A percentile compares a stretch with the other conserved stretches of the same genome.
phyloP scores from a whole-genome alignment of 2,888 invertebrate genomes.

The Linnaemya tessellans region DNA sequence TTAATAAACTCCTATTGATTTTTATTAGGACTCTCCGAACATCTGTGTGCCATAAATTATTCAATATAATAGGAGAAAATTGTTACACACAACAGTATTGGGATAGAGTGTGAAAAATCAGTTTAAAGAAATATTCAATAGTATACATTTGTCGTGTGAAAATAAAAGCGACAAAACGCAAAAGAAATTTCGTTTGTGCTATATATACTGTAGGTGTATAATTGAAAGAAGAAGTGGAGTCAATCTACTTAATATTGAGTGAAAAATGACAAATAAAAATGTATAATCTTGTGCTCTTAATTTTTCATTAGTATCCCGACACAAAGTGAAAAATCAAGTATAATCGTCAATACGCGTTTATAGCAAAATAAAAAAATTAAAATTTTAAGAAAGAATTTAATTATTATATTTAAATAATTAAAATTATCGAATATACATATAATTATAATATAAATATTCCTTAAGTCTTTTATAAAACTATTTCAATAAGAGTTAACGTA shows the following conservation, averaged over 20 bases:
- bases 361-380: constrained; percentile 8
- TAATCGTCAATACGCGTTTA: constrained; percentile 41
- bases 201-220: constrained; percentile 60
- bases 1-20: constrained; percentile 65
- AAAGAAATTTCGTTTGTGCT: constrained; percentile 42
- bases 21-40: constrained; percentile 56
- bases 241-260: constrained; percentile 24
- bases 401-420: not conserved
- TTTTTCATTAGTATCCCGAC: constrained; percentile 62
- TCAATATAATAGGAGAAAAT: constrained; percentile 44
- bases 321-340: constrained; percentile 67
- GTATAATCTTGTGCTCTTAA: constrained; percentile 57
- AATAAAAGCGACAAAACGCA: constrained; percentile 31
- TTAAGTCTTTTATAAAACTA: constrained; percentile 21
- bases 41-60: constrained; percentile 57
- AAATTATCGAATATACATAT: constrained; percentile 4
- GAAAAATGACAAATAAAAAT: constrained; percentile 54
- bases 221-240: constrained; percentile 11
- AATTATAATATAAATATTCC: constrained; percentile 5
- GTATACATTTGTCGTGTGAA: constrained; percentile 56
- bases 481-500: constrained; percentile 52
- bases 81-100: constrained; percentile 57
- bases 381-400: constrained; percentile 10
- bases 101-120: constrained; percentile 47
- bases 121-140: constrained; percentile 32